Evolutionary conservation across 2,888 invertebrate genomes (phyloP).

Genomic region (Drosophila demipolita): DNA sequence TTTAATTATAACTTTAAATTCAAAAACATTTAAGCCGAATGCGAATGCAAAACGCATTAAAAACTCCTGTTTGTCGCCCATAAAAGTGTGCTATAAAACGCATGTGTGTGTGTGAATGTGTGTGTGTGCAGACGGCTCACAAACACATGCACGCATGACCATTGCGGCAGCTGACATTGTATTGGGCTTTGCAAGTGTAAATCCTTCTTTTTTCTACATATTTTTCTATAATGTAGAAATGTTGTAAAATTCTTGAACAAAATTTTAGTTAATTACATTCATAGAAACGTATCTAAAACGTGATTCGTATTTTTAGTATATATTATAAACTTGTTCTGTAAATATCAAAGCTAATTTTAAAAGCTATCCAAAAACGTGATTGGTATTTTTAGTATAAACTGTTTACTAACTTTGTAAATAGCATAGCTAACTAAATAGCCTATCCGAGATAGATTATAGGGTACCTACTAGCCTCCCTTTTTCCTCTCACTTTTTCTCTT

Average conservation of each 20-base stretch:
- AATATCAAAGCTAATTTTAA: too few relatives aligned
- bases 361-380: background rate
- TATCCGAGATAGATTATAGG: too few relatives aligned
- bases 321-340: too few relatives aligned
- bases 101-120: background rate
- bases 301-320: background rate
- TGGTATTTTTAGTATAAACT: background rate
- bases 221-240: background rate
- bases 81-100: constrained; percentile 70
- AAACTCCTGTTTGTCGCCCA: constrained; percentile 70
- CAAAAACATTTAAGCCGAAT: constrained; percentile 67
- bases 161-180: constrained; percentile 39
- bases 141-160: constrained; percentile 35
- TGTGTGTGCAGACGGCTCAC: constrained; percentile 1
- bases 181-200: constrained; percentile 28
- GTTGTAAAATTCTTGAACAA: background rate
- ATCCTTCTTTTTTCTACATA: constrained; percentile 1
- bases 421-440: background rate
- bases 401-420: background rate
- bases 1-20: constrained; percentile 79
- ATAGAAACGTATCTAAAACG: background rate
- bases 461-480: background rate
- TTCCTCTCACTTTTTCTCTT: background rate
- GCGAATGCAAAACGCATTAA: constrained; percentile 68
- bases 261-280: background rate